Base-by-base conservation (phyloP, 2,113 vertebrate species). In the Myiopsitta monachus region DNA sequence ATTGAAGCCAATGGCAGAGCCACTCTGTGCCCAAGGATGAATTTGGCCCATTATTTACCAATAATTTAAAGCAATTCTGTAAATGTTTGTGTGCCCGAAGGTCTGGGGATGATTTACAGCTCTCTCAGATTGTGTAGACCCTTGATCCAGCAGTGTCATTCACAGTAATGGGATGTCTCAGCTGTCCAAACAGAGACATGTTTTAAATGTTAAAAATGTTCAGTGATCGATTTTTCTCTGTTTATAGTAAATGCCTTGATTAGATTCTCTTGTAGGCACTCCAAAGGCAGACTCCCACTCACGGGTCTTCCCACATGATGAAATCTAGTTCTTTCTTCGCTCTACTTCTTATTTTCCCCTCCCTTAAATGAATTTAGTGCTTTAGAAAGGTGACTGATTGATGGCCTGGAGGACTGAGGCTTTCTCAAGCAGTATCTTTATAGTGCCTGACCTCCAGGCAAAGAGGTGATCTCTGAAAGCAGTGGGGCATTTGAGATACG, bases 151-250 rank as follows among this genome's bases (percentile, higher is more conserved):
- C 13, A 0, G 69, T 93, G 94, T 94, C 90, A 92, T 64, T 97
- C 95, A 88, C 92, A 78, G 90, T 96, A 96, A 96, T 90, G 90
- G 95, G 94, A 93, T 96, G 91, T 91, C 88, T 96, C 95, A 96
- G 95, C 96, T 96, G 88, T 97, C 95, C 94, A 94, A 96, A 95
- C 90, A 93, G 86, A 95, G 92, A 92, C 95, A 94, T 96, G 86
- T 92, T 97, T 94, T 90, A 95, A 94, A 97, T 96, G 96, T 97
- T 96, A 94, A 97, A 96, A 97, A 96, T 94, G 92, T 87, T 95
- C 92, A 17, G 24, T 67, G 77, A 97, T 96, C 52, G 77, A 97
- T 97, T 96, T 94, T 94, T 96, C 92, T 76, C 90, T 96, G 96
- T 96, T 96, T 94, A 84, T 96, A 94, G 95, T 81, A 94, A 96